Conservation (phyloP, 2,113 vertebrate species). For the Cettia cetti region DNA sequence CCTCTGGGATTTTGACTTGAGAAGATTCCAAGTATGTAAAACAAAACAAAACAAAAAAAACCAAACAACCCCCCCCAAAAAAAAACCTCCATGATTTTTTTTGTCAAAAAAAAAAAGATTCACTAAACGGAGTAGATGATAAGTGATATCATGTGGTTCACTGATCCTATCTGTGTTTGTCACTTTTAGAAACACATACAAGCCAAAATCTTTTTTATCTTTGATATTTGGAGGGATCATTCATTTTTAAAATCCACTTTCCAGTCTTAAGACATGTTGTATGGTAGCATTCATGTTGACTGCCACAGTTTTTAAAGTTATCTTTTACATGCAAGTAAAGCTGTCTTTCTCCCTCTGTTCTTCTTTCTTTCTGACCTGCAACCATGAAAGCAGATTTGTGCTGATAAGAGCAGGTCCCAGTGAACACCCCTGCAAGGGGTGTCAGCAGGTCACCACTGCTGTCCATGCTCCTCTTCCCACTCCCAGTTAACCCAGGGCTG, state of each 20-base stretch:
- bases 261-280: neutral
- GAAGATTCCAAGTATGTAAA: neutral
- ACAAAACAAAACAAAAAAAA: neutral
- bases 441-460: neutral
- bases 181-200: neutral
- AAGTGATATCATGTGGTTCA: neutral
- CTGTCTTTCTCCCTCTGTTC: neutral
- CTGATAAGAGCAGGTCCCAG: neutral
- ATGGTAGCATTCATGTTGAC: neutral
- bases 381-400: neutral
- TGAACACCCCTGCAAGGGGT: neutral
- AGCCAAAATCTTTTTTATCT: neutral
- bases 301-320: neutral
- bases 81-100: neutral
- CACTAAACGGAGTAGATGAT: neutral
- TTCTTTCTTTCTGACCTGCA: neutral
- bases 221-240: neutral
- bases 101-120: neutral
- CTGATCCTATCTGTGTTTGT: neutral
- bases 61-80: no score
- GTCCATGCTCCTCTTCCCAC: fast-evolving
- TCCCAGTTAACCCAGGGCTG: neutral
- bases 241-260: neutral
- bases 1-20: neutral
- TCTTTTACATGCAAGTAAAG: neutral